phyloP scores from a whole-genome alignment of 1,140 invertebrate species.

The Choristoneura fumiferana region DNA sequence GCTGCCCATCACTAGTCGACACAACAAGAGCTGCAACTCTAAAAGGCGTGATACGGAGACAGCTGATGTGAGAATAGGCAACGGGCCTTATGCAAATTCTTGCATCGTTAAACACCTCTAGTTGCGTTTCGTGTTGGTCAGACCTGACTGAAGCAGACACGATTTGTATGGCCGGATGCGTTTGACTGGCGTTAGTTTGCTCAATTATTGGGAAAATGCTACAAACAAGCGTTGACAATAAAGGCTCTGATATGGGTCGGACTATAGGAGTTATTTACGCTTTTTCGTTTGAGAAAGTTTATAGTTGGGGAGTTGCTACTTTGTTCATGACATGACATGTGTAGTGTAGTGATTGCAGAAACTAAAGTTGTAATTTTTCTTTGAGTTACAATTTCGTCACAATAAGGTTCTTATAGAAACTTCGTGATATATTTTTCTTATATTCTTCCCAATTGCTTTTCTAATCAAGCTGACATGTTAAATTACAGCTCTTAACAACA shows the following conservation, averaged over 20 bases:
- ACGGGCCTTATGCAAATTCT: constrained; percentile 72
- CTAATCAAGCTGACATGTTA: too few relatives aligned
- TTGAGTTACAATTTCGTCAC: too few relatives aligned
- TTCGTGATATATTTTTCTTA: too few relatives aligned
- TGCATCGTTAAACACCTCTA: constrained; percentile 76
- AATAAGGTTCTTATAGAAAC: too few relatives aligned
- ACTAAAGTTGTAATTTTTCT: too few relatives aligned
- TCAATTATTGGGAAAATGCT: constrained; percentile 45
- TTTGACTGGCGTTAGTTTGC: constrained; percentile 66
- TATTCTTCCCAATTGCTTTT: too few relatives aligned
- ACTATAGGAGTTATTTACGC: too few relatives aligned
- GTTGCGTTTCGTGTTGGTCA: constrained; percentile 62
- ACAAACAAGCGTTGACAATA: constrained; percentile 13
- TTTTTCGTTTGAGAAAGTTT: neutral
- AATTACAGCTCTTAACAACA: too few relatives aligned
- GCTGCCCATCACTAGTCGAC: constrained; percentile 14
- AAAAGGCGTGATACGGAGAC: constrained; percentile 50
- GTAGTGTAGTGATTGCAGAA: too few relatives aligned
- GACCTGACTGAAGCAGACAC: constrained; percentile 41
- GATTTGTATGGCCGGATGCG: constrained; percentile 58
- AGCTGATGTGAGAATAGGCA: constrained; percentile 68
- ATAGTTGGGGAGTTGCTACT: neutral
- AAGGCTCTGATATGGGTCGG: neutral
- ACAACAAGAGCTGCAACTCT: constrained; percentile 51
- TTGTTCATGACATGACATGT: neutral